Percentiles rank a stretch among this genome's conserved stretches.
These are phyloP conservation scores for Drosophila carrolli DNA, from an alignment of 1,140 invertebrate species.

Conservation along the genomic window DNA sequence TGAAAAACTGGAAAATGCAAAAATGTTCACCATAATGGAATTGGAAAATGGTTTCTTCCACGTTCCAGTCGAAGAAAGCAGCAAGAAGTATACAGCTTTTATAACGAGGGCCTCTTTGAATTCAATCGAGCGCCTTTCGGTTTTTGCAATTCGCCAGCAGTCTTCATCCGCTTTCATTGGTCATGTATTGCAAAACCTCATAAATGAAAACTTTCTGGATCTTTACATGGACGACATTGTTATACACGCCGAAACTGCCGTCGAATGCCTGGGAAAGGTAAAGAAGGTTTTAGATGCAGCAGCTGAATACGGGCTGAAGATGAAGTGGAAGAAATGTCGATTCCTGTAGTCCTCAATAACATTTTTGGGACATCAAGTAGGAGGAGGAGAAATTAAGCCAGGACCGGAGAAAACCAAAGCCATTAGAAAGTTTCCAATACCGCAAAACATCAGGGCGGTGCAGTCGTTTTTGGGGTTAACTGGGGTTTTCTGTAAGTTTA, in stretches of 20 bases:
- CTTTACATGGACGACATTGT: no score
- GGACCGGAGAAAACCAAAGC: neutral
- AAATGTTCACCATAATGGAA: neutral
- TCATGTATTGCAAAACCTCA: neutral
- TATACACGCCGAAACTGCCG: no score
- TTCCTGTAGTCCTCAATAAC: neutral
- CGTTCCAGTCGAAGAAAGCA: neutral
- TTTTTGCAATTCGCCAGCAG: neutral
- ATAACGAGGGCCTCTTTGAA: neutral
- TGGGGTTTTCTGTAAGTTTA: no score
- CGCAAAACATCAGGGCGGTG: no score
- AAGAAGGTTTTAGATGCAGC: no score
- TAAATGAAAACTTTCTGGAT: neutral
- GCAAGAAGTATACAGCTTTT: neutral
- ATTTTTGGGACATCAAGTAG: neutral
- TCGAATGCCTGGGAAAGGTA: no score
- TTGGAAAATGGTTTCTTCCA: neutral
- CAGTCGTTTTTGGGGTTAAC: no score
- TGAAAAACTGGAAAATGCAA: neutral
- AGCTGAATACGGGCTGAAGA: no score
- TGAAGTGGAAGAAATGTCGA: neutral
- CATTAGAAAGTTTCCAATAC: neutral
- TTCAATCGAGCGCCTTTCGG: neutral
- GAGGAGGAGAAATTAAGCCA: neutral
- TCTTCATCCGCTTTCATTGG: neutral